These are phyloP conservation scores for Cantharis nigra DNA, from an alignment of 2,888 invertebrate genomes.

Conservation along the genomic window DNA sequence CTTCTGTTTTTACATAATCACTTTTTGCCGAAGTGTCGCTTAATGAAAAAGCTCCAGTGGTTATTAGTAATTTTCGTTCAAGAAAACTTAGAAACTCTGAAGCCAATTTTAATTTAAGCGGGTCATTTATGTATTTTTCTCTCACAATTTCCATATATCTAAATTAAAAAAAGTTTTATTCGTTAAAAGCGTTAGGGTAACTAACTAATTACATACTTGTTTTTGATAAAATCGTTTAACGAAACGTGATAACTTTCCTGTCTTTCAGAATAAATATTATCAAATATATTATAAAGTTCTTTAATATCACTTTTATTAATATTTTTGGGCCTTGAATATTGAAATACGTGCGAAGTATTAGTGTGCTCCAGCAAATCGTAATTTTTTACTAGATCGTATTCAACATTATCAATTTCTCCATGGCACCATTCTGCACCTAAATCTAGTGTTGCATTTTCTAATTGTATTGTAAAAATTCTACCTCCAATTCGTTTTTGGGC, in stretches of 20 bases:
- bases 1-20: constrained; percentile 70
- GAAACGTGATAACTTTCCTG: constrained; percentile 37
- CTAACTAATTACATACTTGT: constrained; percentile 32
- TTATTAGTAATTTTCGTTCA: neutral
- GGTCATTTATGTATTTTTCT: neutral
- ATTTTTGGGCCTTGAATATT: constrained; percentile 37
- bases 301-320: constrained; percentile 42
- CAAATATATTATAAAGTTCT: constrained; percentile 38
- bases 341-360: neutral
- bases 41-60: constrained; percentile 67
- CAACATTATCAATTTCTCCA: constrained; percentile 50
- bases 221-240: constrained; percentile 45
- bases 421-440: constrained; percentile 55
- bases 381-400: constrained; percentile 48
- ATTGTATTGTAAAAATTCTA: constrained; percentile 37
- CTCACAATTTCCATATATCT: neutral
- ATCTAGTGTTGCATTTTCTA: constrained; percentile 37
- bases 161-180: constrained; percentile 23
- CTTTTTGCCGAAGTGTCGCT: constrained; percentile 69
- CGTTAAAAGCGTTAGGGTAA: constrained; percentile 30
- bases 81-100: constrained; percentile 9
- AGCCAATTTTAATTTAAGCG: neutral
- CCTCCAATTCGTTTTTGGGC: constrained; percentile 53
- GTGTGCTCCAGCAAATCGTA: constrained; percentile 10
- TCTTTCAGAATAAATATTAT: constrained; percentile 39